Evolutionary conservation across 2,888 invertebrate genomes (phyloP).

Genomic region (Gerris lacustris): DNA sequence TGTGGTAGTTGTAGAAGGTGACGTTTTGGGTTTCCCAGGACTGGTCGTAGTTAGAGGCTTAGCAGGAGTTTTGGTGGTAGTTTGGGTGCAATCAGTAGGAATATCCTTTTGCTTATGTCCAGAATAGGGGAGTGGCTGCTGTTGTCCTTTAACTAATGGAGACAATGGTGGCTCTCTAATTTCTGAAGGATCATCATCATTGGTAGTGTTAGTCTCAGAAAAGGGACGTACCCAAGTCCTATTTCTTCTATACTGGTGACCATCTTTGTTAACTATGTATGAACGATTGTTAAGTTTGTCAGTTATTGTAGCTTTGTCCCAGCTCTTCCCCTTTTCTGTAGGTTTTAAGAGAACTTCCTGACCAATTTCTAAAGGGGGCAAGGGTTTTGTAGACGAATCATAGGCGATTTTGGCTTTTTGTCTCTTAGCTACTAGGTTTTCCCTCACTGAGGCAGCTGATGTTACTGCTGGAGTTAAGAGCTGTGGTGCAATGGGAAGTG

Average conservation of each 20-base stretch:
- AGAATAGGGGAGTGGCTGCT: too few species aligned
- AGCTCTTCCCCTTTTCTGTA: conserved; percentile 30
- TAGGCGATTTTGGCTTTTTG: conserved; percentile 14
- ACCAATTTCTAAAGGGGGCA: conserved; percentile 17
- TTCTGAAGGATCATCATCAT: too few species aligned
- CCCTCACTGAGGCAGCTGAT: conserved; percentile 2
- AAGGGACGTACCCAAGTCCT: too few species aligned
- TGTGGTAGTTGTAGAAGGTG: too few species aligned
- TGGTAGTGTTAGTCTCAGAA: too few species aligned
- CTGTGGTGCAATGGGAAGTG: conserved; percentile 12
- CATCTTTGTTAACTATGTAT: neutral
- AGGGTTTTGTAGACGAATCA: conserved; percentile 12
- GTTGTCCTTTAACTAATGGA: too few species aligned
- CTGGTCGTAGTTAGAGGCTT: too few species aligned
- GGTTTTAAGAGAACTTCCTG: conserved; percentile 17
- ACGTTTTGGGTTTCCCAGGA: too few species aligned
- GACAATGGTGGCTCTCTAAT: too few species aligned
- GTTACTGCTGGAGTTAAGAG: conserved; percentile 15
- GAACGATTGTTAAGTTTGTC: neutral
- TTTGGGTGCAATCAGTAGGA: too few species aligned
- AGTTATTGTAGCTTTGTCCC: conserved; percentile 2
- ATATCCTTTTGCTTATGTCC: too few species aligned
- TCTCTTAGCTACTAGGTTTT: neutral
- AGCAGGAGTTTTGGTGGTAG: too few species aligned
- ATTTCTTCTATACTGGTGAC: neutral